A percentile compares a stretch with the other conserved stretches of the same genome.
phyloP scores from a whole-genome alignment of 2,113 vertebrate species.

The Zosterops pallidus region DNA sequence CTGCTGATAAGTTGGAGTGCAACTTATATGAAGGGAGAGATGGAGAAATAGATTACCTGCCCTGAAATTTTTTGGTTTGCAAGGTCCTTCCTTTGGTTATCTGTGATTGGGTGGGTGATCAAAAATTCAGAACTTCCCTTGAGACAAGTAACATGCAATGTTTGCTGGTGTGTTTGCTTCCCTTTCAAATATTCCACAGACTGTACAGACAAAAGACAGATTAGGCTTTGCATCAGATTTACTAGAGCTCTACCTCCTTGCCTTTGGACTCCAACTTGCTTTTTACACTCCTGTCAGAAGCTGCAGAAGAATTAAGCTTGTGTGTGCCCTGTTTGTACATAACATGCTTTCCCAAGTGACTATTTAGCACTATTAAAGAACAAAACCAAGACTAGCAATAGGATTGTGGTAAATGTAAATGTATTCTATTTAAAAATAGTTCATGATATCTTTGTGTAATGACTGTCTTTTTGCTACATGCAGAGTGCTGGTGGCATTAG shows the following conservation, averaged over 20 bases:
- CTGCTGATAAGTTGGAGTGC: neutral
- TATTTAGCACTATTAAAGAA: conserved; percentile 22
- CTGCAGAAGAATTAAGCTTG: conserved; percentile 33
- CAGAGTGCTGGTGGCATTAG: neutral
- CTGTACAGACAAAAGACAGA: conserved; percentile 28
- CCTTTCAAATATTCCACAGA: conserved; percentile 31
- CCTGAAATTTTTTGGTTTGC: neutral
- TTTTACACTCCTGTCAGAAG: conserved; percentile 44
- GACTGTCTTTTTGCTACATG: neutral
- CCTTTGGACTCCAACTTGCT: conserved; percentile 34
- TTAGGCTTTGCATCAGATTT: conserved; percentile 53
- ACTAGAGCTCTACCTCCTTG: neutral
- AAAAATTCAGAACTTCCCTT: conserved; percentile 5
- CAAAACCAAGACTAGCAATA: neutral
- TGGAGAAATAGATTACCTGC: neutral
- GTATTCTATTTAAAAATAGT: conserved; percentile 3
- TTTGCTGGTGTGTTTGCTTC: neutral
- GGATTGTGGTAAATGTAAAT: conserved; percentile 20
- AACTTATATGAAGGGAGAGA: neutral
- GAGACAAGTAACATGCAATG: neutral
- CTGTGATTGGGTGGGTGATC: neutral
- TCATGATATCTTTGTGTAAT: neutral
- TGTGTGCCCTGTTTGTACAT: neutral
- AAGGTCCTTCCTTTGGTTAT: neutral
- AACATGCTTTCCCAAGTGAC: conserved; percentile 40